Conservation (phyloP, 2,113 vertebrate genomes). For the Cinclus cinclus region DNA sequence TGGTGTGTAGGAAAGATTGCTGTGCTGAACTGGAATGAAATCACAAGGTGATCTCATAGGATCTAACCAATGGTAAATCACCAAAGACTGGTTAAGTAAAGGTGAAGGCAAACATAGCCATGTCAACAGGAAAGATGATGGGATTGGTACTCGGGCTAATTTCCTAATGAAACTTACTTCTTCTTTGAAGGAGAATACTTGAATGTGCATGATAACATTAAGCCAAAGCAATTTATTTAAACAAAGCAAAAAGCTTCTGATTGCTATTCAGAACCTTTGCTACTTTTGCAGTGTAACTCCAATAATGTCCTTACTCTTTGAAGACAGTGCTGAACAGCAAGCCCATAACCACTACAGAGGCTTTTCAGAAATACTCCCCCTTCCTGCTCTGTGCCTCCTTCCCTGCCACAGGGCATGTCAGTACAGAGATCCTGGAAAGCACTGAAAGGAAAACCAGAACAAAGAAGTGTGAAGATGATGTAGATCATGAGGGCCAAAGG, state of each 20-base stretch:
- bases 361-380: not conserved
- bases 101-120: not conserved
- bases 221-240: not conserved
- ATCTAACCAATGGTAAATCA: not conserved
- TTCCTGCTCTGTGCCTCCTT: not conserved
- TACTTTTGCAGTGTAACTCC: not conserved
- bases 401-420: not conserved
- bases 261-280: not conserved
- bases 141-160: not conserved
- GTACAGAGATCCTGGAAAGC: not conserved
- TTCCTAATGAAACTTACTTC: not conserved
- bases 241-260: not conserved
- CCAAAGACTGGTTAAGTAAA: not conserved
- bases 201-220: not conserved
- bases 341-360: rapidly evolving
- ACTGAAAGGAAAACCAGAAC: not conserved
- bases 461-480: not conserved
- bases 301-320: not conserved
- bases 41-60: not conserved
- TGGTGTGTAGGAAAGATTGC: not conserved
- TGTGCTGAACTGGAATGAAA: not conserved
- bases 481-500: not conserved
- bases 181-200: not conserved
- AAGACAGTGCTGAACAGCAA: not conserved
- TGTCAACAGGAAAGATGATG: not conserved